Evolutionary conservation across 1,140 invertebrate species (phyloP), one percentile per base, ranked within the genome.

Genomic region (Tachypleus tridentatus): DNA sequence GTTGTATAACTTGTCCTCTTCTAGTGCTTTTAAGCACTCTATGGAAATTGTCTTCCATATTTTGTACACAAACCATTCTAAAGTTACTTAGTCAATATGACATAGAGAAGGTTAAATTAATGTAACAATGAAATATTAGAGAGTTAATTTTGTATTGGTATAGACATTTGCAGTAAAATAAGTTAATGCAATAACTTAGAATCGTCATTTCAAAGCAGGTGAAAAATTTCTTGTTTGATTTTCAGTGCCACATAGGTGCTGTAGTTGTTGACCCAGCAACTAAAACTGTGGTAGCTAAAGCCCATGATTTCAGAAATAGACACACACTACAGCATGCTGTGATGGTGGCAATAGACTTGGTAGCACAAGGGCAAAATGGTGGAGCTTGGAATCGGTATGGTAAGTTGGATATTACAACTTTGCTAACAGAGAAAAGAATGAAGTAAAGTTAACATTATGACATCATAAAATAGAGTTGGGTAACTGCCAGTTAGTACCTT

Each of bases 341-440:
- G 0, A 94, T 97, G 87, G 74, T 91, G 1, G 87, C 86, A 4
- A 82, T 97, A 56, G 93, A 97, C 76, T 79, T 86, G 64, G 87
- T 97, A 1, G 89, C 93, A 0, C 80, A 79, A 68, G 83, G 83
- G 29, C 91, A 95, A 77, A 85, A 86, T 54, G 89, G 89, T 1
- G 91, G 90, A 3, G 84, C 82, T 48, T 91, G 87, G 86, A 65
- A 78, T 2, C 63, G 60, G 11, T 29, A 57, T 3, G 61, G 64
- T 62, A 54, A 61, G 58, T 10, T 57, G 49, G 50, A 9, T 47
- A 11, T 7, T 5, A 29, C 29, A 29, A 29, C 29, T 29, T 29
- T 29, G 29, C 29, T 29, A 29, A n/a, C n/a, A n/a, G n/a, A n/a
- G n/a, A n/a, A n/a, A n/a, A n/a, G n/a, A n/a, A n/a, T n/a, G n/a